Evolutionary conservation across 2,888 invertebrate genomes (phyloP).

Genomic region (Trichopoda pennipes): DNA sequence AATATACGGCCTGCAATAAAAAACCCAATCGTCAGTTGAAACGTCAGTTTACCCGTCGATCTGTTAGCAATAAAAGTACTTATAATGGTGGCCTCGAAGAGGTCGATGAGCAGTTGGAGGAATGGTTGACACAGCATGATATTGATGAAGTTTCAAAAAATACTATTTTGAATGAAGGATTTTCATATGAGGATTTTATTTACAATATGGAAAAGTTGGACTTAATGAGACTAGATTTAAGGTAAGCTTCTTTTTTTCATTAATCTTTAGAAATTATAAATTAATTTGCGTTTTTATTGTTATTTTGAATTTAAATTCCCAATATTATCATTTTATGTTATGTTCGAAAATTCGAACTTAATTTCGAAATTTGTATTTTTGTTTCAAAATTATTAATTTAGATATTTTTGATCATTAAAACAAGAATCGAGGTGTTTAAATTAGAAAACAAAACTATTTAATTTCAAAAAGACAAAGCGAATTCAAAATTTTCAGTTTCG

Average conservation of each 20-base stretch:
- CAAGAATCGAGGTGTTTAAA: too few relatives aligned
- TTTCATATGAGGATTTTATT: constrained; percentile 89
- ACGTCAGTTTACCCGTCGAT: constrained; percentile 49
- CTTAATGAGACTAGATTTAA: constrained; percentile 88
- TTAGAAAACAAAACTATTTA: too few relatives aligned
- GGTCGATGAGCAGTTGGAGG: constrained; percentile 84
- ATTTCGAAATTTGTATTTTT: constrained; percentile 16
- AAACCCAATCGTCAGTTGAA: constrained; percentile 69
- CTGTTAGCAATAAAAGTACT: constrained; percentile 70
- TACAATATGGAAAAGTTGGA: constrained; percentile 91
- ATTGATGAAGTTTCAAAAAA: constrained; percentile 86
- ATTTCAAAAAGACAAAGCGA: too few relatives aligned
- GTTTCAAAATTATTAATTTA: neutral
- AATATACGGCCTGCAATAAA: constrained; percentile 68
- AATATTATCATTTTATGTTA: neutral
- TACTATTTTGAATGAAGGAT: constrained; percentile 88
- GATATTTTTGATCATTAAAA: too few relatives aligned
- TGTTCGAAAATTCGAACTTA: constrained; percentile 1
- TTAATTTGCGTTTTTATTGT: neutral
- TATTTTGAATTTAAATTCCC: neutral
- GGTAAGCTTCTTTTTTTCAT: constrained; percentile 82
- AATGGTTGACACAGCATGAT: constrained; percentile 87
- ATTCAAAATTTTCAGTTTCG: too few relatives aligned
- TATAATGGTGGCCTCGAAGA: constrained; percentile 75
- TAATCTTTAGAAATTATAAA: too few relatives aligned